Evolutionary conservation across 1,140 invertebrate species (phyloP), one percentile per base, ranked within the genome.

Genomic region (Brachionus plicatilis): DNA sequence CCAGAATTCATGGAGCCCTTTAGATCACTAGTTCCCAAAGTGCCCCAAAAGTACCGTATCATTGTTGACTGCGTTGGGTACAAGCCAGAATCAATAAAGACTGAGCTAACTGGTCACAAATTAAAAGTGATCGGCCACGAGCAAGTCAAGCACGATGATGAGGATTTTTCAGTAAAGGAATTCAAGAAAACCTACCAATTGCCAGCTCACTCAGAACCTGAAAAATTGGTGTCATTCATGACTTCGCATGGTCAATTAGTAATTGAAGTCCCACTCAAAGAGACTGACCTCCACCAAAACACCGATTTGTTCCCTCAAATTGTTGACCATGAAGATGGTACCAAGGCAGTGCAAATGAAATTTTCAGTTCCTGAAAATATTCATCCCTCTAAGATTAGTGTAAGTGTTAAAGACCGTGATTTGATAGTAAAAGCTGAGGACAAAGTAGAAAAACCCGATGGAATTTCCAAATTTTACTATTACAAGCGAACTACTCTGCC

Each of bases 341-440:
- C 41, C 29, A 82, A 82, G 27, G 29, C 79, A 24, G 79, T 82
- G 0, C 79, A 82, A 68, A 60, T 82, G 53, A 82, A 65, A 68
- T 82, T 82, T 68, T 65, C 53, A 24, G 53, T 82, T 9, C 79
- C 79, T 12, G 27, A 82, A 47, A 68, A 68, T 56, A 82, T 84
- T 70, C n/a, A 84, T 41, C 82, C 82, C 27, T 50, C 43, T 4
- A 50, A 84, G 33, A 84, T 84, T 20, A 45, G 20, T 24, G 82
- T 84, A 4, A 84, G 47, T 56, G 37, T 84, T 11, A 84, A 84
- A 60, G 82, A 84, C 41, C 33, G 66, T 12, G 82, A 84, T 37
- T 47, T 84, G 17, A 84, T 84, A 29, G 60, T 84, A 5, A 84
- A 84, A 60, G 82, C 82, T 41, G 82, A 84, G 41, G 41, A 72